Conservation (phyloP, 2,797 vertebrate genomes). For the Danio aesculapii region DNA sequence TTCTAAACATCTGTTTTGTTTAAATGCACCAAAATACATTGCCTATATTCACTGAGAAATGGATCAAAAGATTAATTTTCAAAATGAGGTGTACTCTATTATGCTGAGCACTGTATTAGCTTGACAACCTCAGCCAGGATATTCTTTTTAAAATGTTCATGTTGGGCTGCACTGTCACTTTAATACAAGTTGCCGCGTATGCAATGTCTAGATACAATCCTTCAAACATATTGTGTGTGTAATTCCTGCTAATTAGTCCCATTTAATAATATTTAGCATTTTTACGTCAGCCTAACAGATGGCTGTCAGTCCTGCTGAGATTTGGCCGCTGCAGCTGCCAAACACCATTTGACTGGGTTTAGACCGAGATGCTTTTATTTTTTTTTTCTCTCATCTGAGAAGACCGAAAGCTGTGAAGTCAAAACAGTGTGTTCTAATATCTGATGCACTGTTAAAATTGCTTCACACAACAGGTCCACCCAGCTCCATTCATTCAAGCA, state of each 20-base stretch:
- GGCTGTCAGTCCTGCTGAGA: slow-evolving; percentile 28
- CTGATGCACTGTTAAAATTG: background rate
- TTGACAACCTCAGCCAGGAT: background rate
- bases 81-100: too few relatives aligned
- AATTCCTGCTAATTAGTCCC: slow-evolving; percentile 5
- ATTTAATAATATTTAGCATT: background rate
- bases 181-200: background rate
- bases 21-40: too few relatives aligned
- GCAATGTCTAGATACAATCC: background rate
- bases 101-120: too few relatives aligned
- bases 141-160: background rate
- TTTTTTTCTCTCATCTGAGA: background rate
- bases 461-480: background rate
- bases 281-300: slow-evolving; percentile 20
- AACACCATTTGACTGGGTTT: slow-evolving; percentile 23
- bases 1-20: too few relatives aligned
- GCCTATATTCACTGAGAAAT: too few relatives aligned
- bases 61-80: too few relatives aligned
- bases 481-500: slow-evolving; percentile 9
- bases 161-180: background rate
- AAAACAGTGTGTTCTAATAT: background rate
- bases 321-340: slow-evolving; percentile 33
- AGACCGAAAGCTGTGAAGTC: background rate
- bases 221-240: background rate
- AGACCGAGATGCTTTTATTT: too few relatives aligned